A percentile compares a stretch with the other conserved stretches of the same genome.
Conservation (phyloP, 2,113 vertebrate species). For the Albula goreensis region DNA sequence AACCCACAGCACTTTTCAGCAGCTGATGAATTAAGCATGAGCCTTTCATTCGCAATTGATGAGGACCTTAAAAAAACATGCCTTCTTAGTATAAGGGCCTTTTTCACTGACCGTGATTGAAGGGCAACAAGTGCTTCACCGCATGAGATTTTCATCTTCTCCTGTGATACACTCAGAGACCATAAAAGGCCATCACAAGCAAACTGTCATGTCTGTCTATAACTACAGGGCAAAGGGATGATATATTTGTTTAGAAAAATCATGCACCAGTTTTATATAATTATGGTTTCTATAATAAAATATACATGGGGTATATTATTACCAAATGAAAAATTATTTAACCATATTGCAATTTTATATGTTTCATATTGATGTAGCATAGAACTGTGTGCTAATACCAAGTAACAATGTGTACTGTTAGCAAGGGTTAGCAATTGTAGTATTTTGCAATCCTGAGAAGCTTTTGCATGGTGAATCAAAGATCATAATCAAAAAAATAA, state of each 20-base stretch:
- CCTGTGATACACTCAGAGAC: background rate
- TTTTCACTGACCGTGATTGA: constrained; percentile 17
- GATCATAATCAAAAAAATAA: no score
- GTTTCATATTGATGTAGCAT: no score
- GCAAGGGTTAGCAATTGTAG: no score
- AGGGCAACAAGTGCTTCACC: constrained; percentile 28
- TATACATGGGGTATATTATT: no score
- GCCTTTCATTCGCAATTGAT: constrained; percentile 30
- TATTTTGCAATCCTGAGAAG: no score
- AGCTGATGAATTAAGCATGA: constrained; percentile 60
- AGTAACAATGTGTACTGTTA: no score
- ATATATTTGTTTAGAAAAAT: constrained; percentile 42
- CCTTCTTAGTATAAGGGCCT: constrained; percentile 22
- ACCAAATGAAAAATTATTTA: no score
- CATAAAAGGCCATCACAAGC: background rate
- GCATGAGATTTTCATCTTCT: constrained; percentile 22
- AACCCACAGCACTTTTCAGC: constrained; percentile 34
- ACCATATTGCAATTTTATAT: no score
- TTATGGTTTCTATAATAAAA: no score
- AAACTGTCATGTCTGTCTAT: constrained; percentile 33
- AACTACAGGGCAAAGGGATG: constrained; percentile 37
- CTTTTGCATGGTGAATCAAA: no score
- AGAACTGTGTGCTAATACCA: no score
- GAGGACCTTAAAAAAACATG: constrained; percentile 23
- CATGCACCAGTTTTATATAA: no score